Conservation (phyloP, 2,888 invertebrate species). For the Drosophila engyochracea region DNA sequence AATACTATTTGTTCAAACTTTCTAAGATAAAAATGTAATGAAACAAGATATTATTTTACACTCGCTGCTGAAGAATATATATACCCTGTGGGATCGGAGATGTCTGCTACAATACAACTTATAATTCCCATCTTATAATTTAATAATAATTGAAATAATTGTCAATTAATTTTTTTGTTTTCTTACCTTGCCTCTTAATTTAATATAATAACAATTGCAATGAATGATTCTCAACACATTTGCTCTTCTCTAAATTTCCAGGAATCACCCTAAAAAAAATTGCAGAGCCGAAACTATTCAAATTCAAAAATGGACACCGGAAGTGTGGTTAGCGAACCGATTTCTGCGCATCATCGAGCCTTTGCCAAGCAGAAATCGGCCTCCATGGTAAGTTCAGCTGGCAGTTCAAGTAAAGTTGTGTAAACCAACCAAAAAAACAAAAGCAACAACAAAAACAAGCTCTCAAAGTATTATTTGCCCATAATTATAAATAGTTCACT, state of each 20-base stretch:
- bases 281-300: not conserved
- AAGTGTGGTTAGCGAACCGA: conserved; percentile 85
- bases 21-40: too few species aligned
- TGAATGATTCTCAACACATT: not conserved
- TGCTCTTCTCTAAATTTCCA: conserved; percentile 8
- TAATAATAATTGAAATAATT: not conserved
- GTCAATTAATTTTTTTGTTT: not conserved
- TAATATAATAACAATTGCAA: not conserved
- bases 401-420: conserved; percentile 28
- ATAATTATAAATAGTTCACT: conserved; percentile 29
- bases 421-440: conserved; percentile 1
- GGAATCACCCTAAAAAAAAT: not conserved
- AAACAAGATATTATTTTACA: too few species aligned
- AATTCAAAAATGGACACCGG: conserved; percentile 81
- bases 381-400: conserved; percentile 82
- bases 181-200: not conserved
- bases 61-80: not conserved
- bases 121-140: not conserved
- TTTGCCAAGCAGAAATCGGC: conserved; percentile 85
- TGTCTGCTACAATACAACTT: not conserved
- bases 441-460: not conserved
- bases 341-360: conserved; percentile 84
- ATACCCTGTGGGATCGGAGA: not conserved
- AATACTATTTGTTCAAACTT: not conserved
- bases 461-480: conserved; percentile 7